Conservation (phyloP, 2,113 vertebrate genomes). For the Maccullochella peelii region DNA sequence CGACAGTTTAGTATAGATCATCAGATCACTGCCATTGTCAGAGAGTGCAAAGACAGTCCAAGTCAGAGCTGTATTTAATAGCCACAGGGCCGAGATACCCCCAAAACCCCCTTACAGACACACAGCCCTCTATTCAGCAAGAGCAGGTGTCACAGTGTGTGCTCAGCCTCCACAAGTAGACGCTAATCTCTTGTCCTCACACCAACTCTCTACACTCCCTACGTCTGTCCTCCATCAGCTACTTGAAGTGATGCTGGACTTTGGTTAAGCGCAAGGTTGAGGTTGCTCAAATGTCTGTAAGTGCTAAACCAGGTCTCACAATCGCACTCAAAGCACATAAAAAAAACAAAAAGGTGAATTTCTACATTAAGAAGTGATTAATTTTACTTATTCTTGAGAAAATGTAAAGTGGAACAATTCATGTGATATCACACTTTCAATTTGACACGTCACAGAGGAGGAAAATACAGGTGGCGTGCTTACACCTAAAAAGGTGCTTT, state of each 20-base stretch:
- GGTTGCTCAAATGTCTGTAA: neutral
- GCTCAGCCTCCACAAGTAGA: constrained; percentile 46
- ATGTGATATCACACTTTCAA: neutral
- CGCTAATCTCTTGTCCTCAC: constrained; percentile 42
- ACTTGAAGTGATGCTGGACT: neutral
- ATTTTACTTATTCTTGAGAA: neutral
- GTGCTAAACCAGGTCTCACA: neutral
- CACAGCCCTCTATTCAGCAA: constrained; percentile 50
- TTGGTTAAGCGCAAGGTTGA: no score
- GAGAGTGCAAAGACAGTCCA: constrained; percentile 1
- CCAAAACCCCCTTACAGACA: constrained; percentile 13
- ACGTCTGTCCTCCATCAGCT: neutral
- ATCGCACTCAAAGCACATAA: neutral
- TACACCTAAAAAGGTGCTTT: no score
- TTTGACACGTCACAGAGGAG: neutral
- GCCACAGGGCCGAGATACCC: neutral
- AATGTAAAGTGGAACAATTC: neutral
- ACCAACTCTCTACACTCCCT: neutral
- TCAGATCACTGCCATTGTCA: neutral
- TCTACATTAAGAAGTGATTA: neutral
- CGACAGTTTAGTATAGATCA: rapidly evolving
- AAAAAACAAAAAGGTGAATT: neutral
- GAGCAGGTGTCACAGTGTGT: constrained; percentile 66
- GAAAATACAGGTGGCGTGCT: neutral
- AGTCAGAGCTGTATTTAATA: neutral